Evolutionary conservation across 2,113 vertebrate genomes (phyloP).

Genomic region (Heterocephalus glaber): DNA sequence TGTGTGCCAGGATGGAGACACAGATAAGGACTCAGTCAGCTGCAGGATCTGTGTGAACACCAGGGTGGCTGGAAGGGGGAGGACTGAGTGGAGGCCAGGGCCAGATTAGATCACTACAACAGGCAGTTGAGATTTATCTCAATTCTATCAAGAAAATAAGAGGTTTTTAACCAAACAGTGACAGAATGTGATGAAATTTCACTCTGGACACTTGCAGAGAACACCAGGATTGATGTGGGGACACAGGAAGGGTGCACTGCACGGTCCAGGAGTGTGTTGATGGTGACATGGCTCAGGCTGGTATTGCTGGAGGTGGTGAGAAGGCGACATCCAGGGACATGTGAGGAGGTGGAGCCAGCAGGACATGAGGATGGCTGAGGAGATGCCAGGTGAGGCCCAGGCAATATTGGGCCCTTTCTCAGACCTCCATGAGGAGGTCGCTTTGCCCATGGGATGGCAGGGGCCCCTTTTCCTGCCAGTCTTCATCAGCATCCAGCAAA

Average conservation of each 20-base stretch:
- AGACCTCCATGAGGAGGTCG: background rate
- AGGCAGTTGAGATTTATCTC: background rate
- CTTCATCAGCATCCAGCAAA: background rate
- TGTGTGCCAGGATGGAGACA: background rate
- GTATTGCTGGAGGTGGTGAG: background rate
- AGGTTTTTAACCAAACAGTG: background rate
- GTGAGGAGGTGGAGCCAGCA: background rate
- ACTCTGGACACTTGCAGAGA: background rate
- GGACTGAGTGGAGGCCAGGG: background rate
- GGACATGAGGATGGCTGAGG: no score
- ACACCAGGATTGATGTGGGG: background rate
- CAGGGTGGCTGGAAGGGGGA: no score
- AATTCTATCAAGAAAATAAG: background rate
- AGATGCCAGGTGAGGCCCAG: no score
- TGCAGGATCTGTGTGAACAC: background rate
- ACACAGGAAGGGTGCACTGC: background rate
- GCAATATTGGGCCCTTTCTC: background rate
- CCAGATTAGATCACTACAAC: background rate
- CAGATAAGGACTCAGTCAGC: background rate
- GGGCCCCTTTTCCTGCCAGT: background rate
- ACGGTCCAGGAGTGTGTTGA: background rate
- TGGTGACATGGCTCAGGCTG: background rate
- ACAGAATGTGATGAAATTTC: background rate
- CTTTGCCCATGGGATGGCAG: background rate
- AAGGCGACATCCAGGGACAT: background rate